A percentile compares a stretch with the other conserved stretches of the same genome.
These are phyloP conservation scores for Axinella damicornis DNA, from an alignment of 37 sponge, comb jelly and placozoan species.

Conservation along the genomic window DNA sequence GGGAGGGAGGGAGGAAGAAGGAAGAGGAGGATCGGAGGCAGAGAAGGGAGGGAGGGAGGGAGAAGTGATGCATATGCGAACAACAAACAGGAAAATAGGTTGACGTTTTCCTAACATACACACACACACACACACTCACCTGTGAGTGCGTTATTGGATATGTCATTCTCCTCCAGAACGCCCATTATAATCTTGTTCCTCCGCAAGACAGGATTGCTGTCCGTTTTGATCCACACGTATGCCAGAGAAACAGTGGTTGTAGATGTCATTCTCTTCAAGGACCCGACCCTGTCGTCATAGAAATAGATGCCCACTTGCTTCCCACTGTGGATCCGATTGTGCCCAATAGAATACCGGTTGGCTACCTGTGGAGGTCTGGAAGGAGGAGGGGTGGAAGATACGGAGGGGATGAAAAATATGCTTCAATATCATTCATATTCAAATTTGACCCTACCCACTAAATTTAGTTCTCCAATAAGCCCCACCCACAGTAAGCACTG, in stretches of 20 bases:
- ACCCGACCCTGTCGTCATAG: constrained; percentile 92
- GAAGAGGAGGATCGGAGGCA: constrained; percentile 8
- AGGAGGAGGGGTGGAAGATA: background rate
- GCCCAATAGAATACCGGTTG: constrained; percentile 59
- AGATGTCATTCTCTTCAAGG: constrained; percentile 82
- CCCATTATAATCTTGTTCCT: constrained; percentile 89
- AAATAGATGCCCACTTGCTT: constrained; percentile 92
- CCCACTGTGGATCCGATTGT: constrained; percentile 87
- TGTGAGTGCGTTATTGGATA: constrained; percentile 76
- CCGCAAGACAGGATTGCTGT: constrained; percentile 71
- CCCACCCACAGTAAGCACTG: too few species aligned
- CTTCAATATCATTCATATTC: too few species aligned
- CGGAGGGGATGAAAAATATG: background rate
- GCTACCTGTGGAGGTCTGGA: constrained; percentile 35
- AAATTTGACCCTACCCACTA: too few species aligned
- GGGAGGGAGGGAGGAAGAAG: background rate
- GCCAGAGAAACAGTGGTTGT: constrained; percentile 84
- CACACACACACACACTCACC: constrained; percentile 37
- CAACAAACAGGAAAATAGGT: too few species aligned
- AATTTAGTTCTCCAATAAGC: too few species aligned
- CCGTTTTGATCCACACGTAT: constrained; percentile 91
- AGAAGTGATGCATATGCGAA: too few species aligned
- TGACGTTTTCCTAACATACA: too few species aligned
- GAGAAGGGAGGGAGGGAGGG: background rate
- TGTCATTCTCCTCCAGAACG: constrained; percentile 83